Evolutionary conservation across 2,113 vertebrate genomes (phyloP).

Genomic region (Macrotus californicus): DNA sequence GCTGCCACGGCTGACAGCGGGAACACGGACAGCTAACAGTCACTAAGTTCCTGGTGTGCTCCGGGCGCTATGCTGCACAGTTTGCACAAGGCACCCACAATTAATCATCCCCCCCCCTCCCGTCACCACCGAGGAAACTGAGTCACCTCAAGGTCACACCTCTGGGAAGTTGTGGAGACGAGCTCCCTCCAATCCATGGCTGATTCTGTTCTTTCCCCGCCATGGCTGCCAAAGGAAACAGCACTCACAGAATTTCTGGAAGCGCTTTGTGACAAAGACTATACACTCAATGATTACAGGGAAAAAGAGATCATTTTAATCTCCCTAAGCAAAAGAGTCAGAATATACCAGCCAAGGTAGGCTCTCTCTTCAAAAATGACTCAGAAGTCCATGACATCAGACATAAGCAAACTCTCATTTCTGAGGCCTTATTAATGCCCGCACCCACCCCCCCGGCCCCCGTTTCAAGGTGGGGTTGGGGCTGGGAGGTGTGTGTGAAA

Average conservation of each 20-base stretch:
- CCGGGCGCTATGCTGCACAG: accelerated
- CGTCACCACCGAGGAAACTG: background rate
- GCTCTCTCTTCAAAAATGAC: background rate
- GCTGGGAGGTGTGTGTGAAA: no score
- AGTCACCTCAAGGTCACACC: background rate
- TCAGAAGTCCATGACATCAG: background rate
- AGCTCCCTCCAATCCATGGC: accelerated
- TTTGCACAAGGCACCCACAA: background rate
- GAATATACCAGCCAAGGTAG: background rate
- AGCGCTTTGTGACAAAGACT: accelerated
- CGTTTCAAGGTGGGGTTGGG: background rate
- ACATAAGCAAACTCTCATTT: background rate
- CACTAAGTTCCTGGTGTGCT: accelerated
- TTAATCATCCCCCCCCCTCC: background rate
- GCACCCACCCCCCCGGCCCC: background rate
- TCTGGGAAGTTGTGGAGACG: accelerated
- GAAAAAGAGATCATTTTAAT: background rate
- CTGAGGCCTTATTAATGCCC: background rate
- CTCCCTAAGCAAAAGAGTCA: background rate
- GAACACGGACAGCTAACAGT: accelerated
- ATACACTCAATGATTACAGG: accelerated
- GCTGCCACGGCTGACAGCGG: accelerated
- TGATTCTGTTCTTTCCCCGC: background rate
- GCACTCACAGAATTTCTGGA: background rate
- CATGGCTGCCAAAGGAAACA: accelerated